These are phyloP conservation scores for Conchocele bisecta DNA, from an alignment of 2,888 invertebrate genomes.

Conservation along the genomic window DNA sequence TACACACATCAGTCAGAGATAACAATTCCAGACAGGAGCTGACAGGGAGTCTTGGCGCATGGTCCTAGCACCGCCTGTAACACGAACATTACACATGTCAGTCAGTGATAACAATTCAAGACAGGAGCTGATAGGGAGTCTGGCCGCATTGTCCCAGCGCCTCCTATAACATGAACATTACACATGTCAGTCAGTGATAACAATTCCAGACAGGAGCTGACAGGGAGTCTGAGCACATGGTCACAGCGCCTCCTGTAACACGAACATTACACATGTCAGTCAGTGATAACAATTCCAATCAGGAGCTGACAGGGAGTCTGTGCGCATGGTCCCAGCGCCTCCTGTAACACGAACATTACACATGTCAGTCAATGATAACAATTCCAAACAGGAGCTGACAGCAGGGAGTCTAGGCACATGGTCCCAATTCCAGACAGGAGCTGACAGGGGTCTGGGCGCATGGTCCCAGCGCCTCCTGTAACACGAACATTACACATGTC, in stretches of 20 bases:
- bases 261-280: background rate
- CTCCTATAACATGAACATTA: no score
- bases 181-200: no score
- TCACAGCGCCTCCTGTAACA: slow-evolving; percentile 70
- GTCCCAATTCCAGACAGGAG: no score
- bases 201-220: no score
- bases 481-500: no score
- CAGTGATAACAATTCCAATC: background rate
- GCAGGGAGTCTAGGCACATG: background rate
- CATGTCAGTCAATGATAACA: background rate
- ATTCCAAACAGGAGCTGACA: background rate
- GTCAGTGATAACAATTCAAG: no score
- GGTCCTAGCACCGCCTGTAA: background rate
- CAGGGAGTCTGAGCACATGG: no score
- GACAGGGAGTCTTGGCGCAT: background rate
- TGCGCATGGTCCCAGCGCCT: slow-evolving; percentile 74
- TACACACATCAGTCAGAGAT: background rate
- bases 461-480: background rate
- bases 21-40: background rate
- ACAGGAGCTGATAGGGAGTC: no score
- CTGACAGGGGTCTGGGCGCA: no score
- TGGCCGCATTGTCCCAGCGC: no score
- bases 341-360: slow-evolving; percentile 55
- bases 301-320: slow-evolving; percentile 70
- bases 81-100: no score